Evolutionary conservation across 2,113 vertebrate species (phyloP).

Genomic region (Hyperopisus bebe): DNA sequence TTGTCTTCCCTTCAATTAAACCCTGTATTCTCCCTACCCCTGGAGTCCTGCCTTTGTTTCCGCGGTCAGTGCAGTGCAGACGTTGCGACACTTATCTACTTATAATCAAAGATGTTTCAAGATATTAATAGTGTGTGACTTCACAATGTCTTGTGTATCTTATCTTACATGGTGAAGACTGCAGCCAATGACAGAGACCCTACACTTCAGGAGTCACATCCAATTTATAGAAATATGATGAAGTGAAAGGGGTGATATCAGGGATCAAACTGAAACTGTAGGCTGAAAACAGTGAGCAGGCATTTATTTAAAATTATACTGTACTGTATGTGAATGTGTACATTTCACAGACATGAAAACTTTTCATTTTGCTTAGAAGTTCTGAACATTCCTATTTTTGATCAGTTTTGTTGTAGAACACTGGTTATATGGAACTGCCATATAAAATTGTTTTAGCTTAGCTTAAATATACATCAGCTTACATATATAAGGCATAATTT

Average conservation of each 20-base stretch:
- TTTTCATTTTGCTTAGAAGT: no score
- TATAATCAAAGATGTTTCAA: not conserved
- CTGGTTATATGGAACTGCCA: not conserved
- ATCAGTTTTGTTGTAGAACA: not conserved
- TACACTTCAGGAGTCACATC: not conserved
- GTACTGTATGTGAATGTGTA: not conserved
- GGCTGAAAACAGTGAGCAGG: not conserved
- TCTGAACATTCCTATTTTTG: no score
- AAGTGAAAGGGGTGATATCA: not conserved
- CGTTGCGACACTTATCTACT: no score
- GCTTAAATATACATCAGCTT: no score
- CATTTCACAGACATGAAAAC: not conserved
- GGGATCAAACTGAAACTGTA: not conserved
- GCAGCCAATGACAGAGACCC: not conserved
- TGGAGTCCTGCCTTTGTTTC: no score
- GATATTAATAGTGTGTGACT: not conserved
- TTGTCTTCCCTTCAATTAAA: no score
- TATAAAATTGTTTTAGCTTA: no score
- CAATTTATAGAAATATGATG: not conserved
- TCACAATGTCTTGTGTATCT: not conserved
- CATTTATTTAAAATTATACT: not conserved
- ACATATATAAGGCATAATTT: not conserved
- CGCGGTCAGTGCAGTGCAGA: rapidly evolving
- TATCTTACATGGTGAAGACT: not conserved
- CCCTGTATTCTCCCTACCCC: no score